A percentile compares a stretch with the other conserved stretches of the same genome.
These are phyloP conservation scores for Tigriopus japonicus DNA, from an alignment of 1,140 invertebrate species.

Conservation along the genomic window DNA sequence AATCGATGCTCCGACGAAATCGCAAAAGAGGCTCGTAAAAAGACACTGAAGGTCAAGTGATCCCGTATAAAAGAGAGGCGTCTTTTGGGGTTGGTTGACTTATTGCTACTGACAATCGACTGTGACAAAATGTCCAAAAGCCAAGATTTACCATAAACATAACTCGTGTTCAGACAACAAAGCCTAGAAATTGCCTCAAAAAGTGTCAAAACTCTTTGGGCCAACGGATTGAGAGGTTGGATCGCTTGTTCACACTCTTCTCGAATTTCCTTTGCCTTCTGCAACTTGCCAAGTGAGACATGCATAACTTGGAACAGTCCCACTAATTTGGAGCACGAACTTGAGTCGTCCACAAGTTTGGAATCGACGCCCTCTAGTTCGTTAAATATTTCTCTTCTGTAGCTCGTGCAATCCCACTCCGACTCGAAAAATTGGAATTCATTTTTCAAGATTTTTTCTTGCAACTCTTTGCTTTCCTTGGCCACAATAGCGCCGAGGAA, in stretches of 20 bases:
- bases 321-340: background rate
- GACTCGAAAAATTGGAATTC: background rate
- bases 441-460: background rate
- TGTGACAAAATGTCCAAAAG: background rate
- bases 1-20: constrained; percentile 89
- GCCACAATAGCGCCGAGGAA: too few species aligned
- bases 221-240: too few species aligned
- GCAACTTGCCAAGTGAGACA: background rate
- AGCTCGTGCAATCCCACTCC: too few species aligned
- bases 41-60: constrained; percentile 76
- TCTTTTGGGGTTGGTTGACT: constrained; percentile 28
- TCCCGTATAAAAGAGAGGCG: constrained; percentile 36
- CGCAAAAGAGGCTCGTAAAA: constrained; percentile 75
- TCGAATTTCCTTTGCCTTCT: too few species aligned
- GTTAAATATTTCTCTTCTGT: too few species aligned
- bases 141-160: background rate
- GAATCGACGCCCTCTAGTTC: background rate
- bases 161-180: background rate
- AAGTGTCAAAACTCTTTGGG: too few species aligned
- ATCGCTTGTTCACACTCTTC: too few species aligned
- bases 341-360: background rate
- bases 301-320: background rate
- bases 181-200: too few species aligned
- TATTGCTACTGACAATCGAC: constrained; percentile 25
- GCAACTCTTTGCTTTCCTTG: background rate